Base-by-base conservation (phyloP, 2,888 invertebrate genomes). In the Anoplius nigerrimus region DNA sequence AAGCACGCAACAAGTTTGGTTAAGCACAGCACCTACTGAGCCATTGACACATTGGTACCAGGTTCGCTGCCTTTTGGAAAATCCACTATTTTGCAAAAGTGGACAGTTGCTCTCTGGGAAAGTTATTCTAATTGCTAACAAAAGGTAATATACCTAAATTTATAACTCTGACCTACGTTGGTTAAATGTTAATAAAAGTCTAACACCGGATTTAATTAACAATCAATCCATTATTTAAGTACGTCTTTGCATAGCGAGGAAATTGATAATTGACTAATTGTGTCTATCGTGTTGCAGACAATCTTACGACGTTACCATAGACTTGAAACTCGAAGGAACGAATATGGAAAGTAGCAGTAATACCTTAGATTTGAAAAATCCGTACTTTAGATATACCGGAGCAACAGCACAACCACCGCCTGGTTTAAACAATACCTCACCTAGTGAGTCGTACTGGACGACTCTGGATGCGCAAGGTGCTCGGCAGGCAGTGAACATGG, bases 41-140 rank as follows among this genome's bases (percentile, higher is more conserved):
- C 98, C 98, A 0, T 90, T 99, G 20, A 99, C 99, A 27, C 99
- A 99, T 89, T 99, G 99, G 99, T 99, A 99, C 89, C 98, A 99
- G 90, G 98, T 99, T 1, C 93, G 99, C 34, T 99, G 99, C 89
- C 91, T 99, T 72, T 89, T 99, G 62, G 97, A 97, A 87, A 95
- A 95, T 79, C 99, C 99, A 0, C 92, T 99, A 55, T 95, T 99
- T 85, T 96, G 97, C 21, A 97, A 98, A 90, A 95, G 96, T 88
- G 98, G 98, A 1, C 98, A 99, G 87, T 92, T 94, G 8, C 90
- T 98, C 62, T 94, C 95, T 0, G 99, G 98, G 0, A 92, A 94
- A 81, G 97, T 98, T 42, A 89, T 96, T 66, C 91, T 99, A 76
- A 91, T 95, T 74, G 98, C 98, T 15, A 99, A 99, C 89, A 96